phyloP scores from a whole-genome alignment of 2,888 invertebrate genomes.

The Lasioglossum vierecki region DNA sequence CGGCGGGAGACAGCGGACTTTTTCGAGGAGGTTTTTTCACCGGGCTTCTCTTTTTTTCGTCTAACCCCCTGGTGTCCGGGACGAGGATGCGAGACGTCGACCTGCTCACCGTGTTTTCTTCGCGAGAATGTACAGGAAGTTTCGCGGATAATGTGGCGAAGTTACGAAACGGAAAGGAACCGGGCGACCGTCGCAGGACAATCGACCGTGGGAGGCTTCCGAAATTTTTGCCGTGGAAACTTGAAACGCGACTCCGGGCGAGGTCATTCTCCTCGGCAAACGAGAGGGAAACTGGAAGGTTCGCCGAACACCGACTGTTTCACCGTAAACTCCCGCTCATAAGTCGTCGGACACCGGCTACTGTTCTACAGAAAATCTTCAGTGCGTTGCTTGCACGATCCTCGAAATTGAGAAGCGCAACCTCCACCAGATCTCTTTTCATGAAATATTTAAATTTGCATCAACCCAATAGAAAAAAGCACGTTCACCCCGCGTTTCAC shows the following conservation, averaged over 20 bases:
- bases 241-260: background rate
- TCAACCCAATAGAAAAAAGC: too few species aligned
- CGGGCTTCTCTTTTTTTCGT: background rate
- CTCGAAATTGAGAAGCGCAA: too few species aligned
- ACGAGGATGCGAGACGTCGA: background rate
- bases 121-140: conserved; percentile 41
- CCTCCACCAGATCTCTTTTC: too few species aligned
- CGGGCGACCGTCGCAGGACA: background rate
- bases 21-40: background rate
- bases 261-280: background rate
- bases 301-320: background rate
- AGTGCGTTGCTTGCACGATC: too few species aligned
- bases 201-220: background rate
- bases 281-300: background rate
- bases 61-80: background rate
- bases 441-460: too few species aligned
- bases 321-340: background rate
- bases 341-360: background rate
- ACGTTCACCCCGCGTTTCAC: too few species aligned
- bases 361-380: background rate
- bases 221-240: background rate
- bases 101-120: conserved; percentile 21
- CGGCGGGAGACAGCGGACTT: background rate
- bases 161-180: conserved; percentile 35
- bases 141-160: conserved; percentile 37